phyloP scores from a whole-genome alignment of 1,140 invertebrate genomes.

The Hypothenemus hampei region DNA sequence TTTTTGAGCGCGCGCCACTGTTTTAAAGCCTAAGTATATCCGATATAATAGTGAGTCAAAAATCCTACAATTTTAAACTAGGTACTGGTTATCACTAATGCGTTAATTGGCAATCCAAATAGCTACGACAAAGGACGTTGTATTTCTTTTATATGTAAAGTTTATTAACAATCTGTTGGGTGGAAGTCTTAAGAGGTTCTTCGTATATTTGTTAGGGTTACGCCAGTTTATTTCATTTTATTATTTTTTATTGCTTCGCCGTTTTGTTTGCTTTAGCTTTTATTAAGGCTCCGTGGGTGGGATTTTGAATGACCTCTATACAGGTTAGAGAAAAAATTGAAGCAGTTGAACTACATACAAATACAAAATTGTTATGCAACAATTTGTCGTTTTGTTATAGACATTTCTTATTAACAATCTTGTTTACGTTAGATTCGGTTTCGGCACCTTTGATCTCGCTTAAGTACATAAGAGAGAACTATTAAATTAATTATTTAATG shows the following conservation, averaged over 20 bases:
- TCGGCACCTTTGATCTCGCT: no score
- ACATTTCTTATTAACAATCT: no score
- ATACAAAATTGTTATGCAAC: no score
- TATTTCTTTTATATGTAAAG: conserved; percentile 32
- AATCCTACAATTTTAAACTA: conserved; percentile 32
- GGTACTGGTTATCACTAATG: conserved; percentile 31
- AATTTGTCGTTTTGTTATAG: no score
- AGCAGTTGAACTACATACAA: not conserved
- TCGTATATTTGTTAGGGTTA: conserved; percentile 23
- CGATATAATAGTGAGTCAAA: conserved; percentile 3
- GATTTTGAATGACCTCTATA: not conserved
- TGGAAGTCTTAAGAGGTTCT: conserved; percentile 28
- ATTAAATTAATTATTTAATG: no score
- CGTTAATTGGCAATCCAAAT: conserved; percentile 30
- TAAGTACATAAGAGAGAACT: no score
- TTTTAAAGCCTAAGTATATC: no score
- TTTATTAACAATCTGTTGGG: conserved; percentile 34
- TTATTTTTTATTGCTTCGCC: conserved; percentile 19
- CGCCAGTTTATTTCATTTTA: conserved; percentile 24
- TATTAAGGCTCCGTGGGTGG: conserved; percentile 23
- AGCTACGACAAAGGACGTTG: conserved; percentile 29
- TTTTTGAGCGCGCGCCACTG: no score
- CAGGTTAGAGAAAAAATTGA: not conserved
- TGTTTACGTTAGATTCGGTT: no score
- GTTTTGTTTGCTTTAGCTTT: conserved; percentile 18